Evolutionary conservation across 2,113 vertebrate genomes (phyloP).

Genomic region (Cryptomyrus ogoouensis): DNA sequence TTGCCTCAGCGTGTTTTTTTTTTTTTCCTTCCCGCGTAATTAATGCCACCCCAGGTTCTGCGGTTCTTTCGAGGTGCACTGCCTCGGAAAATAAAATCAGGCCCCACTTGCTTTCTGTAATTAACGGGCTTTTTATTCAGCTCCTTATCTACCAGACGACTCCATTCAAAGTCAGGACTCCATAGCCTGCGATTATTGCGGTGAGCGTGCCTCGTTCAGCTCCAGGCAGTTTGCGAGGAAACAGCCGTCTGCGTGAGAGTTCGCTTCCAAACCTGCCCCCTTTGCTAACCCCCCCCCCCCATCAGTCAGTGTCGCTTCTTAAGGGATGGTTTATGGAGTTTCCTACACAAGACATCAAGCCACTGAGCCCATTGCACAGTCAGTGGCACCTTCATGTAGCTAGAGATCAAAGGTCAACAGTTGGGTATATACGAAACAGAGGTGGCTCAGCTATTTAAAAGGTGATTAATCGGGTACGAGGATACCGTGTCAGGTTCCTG

Average conservation of each 20-base stretch:
- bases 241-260: neutral
- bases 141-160: neutral
- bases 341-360: neutral
- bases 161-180: neutral
- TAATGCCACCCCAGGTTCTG: neutral
- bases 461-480: neutral
- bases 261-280: neutral
- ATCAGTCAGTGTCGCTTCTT: neutral
- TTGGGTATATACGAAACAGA: neutral
- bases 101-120: neutral
- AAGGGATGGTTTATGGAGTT: neutral
- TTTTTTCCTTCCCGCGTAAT: neutral
- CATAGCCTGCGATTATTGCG: neutral
- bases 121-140: neutral
- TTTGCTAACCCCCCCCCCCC: neutral
- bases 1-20: neutral
- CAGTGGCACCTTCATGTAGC: neutral
- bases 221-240: neutral
- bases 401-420: neutral
- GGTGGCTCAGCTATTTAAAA: neutral
- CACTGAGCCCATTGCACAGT: neutral
- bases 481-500: neutral
- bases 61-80: neutral
- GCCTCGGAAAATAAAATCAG: neutral
- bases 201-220: neutral